Conservation (phyloP, 1,140 invertebrate species). For the Rhopalosiphum padi region DNA sequence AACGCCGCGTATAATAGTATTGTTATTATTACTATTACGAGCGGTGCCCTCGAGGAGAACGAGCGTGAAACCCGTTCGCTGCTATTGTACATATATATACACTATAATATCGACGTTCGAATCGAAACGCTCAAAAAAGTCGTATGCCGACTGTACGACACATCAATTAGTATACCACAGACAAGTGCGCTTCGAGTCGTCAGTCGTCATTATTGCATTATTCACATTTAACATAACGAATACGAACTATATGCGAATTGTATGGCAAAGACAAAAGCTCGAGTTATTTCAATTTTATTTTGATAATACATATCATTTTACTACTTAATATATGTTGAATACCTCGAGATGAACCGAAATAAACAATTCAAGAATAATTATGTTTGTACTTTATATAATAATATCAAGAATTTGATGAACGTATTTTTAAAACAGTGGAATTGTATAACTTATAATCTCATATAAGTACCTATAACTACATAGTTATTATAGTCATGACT, state of each 20-base stretch:
- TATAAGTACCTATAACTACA: not conserved
- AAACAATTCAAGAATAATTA: not conserved
- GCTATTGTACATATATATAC: not conserved
- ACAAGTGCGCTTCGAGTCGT: not conserved
- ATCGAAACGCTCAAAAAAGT: not conserved
- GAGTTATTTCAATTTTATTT: not conserved
- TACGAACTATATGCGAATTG: not conserved
- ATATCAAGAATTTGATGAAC: not conserved
- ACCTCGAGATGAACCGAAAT: too few species aligned
- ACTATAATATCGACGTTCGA: not conserved
- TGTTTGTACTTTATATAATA: not conserved
- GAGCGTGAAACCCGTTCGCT: not conserved
- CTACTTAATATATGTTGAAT: too few species aligned
- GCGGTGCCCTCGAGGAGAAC: not conserved
- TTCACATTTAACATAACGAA: not conserved
- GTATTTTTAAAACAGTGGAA: not conserved
- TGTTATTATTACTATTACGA: not conserved
- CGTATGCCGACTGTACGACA: not conserved
- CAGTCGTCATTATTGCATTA: not conserved
- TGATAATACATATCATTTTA: too few species aligned
- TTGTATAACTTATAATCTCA: not conserved
- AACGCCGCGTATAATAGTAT: not conserved
- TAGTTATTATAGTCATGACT: not conserved
- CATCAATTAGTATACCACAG: not conserved
- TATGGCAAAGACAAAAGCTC: not conserved